Base-by-base conservation (phyloP, 2,797 vertebrate genomes). In the Gouania willdenowi region DNA sequence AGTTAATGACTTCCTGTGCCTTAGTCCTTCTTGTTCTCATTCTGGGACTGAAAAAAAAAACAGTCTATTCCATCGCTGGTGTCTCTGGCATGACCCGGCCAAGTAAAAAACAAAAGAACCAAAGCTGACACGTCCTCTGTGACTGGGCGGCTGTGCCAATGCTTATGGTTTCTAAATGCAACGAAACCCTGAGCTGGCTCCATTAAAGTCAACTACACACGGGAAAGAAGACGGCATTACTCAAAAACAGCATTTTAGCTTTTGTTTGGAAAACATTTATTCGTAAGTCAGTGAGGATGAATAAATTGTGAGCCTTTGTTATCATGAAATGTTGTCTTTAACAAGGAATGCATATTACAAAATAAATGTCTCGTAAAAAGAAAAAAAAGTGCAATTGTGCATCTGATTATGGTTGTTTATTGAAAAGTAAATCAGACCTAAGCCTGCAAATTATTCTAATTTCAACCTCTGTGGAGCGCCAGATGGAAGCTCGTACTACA, bases 41-140 rank as follows among this genome's bases (percentile, higher is more conserved):
- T 74, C 47, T 58, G n/a, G 66, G 20, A 36, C 49, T 59, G n/a
- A n/a, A n/a, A 76, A 75, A 78, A 71, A 57, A 57, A 65, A 41
- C 27, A 50, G 26, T 47, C 28, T 8, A 7, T 69, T 75, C 68
- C 63, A 75, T 66, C 41, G 66, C 46, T 61, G 39, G 60, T 66
- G 55, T 41, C 56, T 35, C n/a, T 24, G 37, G 25, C 17, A 11
- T 42, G 25, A 26, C 26, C 13, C 5, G 14, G 71, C 70, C 69
- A 83, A 83, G 52, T 26, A 60, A 73, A 84, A 84, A 60, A 80
- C 16, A 61, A 82, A 76, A 77, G 70, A 77, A 74, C 60, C 46
- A 75, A 75, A 60, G 71, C 33, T 62, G 24, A 70, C 66, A n/a
- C 19, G 48, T 81, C 70, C 67, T 75, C 65, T 55, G 32, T 26